These are phyloP conservation scores for Plutomurus gul DNA, from an alignment of 1,140 invertebrate genomes.

Conservation along the genomic window DNA sequence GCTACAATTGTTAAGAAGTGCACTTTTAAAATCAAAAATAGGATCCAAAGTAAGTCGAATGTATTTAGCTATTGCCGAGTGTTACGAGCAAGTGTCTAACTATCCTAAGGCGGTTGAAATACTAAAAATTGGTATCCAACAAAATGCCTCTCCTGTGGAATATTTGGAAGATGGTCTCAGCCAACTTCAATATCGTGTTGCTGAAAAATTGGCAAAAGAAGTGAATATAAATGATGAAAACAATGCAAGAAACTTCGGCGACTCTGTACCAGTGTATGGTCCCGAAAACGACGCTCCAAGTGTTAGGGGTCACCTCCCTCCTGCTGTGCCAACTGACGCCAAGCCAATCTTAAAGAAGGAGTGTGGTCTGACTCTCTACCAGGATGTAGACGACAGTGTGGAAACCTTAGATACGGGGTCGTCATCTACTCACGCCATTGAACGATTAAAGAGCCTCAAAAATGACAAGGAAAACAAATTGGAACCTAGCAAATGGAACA, in stretches of 20 bases:
- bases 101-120: slow-evolving; percentile 13
- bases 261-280: slow-evolving; percentile 34
- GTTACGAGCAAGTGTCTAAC: neutral
- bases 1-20: no score
- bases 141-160: slow-evolving; percentile 22
- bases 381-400: no score
- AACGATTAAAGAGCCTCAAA: neutral
- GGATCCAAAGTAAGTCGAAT: slow-evolving; percentile 21
- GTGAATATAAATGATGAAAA: neutral
- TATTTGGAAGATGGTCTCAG: slow-evolving; percentile 36
- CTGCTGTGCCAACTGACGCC: neutral
- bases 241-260: slow-evolving; percentile 38
- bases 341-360: neutral
- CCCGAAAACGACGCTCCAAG: slow-evolving; percentile 38
- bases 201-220: neutral
- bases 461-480: slow-evolving; percentile 39
- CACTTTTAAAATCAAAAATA: neutral
- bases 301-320: slow-evolving; percentile 30
- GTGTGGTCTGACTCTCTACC: no score
- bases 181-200: slow-evolving; percentile 32
- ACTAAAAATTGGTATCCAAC: slow-evolving; percentile 30
- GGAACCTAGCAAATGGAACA: slow-evolving; percentile 35
- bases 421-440: no score
- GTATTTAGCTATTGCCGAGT: slow-evolving; percentile 36
- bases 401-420: no score